These are phyloP conservation scores for Falco biarmicus DNA, from an alignment of 2,797 vertebrate species.

Conservation along the genomic window DNA sequence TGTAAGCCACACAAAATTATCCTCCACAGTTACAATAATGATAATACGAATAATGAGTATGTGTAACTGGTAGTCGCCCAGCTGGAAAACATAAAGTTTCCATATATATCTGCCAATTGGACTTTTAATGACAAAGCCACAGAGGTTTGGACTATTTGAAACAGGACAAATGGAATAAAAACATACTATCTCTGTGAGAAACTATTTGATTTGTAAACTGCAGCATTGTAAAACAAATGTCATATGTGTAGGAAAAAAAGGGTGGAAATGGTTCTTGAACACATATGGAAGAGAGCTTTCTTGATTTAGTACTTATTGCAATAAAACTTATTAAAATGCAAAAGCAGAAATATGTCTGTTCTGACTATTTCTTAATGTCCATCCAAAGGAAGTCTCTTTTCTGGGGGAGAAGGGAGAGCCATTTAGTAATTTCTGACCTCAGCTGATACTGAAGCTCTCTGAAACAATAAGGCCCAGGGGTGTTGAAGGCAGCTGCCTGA, in stretches of 20 bases:
- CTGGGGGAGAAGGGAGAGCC: slow-evolving; percentile 27
- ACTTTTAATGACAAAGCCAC: slow-evolving; percentile 81
- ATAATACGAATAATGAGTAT: slow-evolving; percentile 66
- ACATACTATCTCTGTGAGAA: slow-evolving; percentile 67
- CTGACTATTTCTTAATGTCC: slow-evolving; percentile 68
- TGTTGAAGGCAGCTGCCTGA: slow-evolving; percentile 75
- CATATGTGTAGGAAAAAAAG: slow-evolving; percentile 33
- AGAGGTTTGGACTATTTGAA: slow-evolving; percentile 72
- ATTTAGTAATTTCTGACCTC: slow-evolving; percentile 76
- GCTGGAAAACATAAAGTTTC: slow-evolving; percentile 77
- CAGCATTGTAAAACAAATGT: slow-evolving; percentile 65
- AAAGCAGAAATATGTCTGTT: slow-evolving; percentile 64
- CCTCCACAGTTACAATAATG: slow-evolving; percentile 22
- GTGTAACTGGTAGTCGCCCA: slow-evolving; percentile 73
- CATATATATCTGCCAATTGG: slow-evolving; percentile 70
- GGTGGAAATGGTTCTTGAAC: slow-evolving; percentile 58
- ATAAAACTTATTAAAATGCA: slow-evolving; percentile 71
- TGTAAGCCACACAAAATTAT: slow-evolving; percentile 20
- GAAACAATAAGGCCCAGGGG: slow-evolving; percentile 72
- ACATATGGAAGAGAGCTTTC: slow-evolving; percentile 47
- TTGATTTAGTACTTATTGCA: slow-evolving; percentile 66
- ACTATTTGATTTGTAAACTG: slow-evolving; percentile 73
- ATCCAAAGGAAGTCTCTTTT: slow-evolving; percentile 70
- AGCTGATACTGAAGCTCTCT: slow-evolving; percentile 72
- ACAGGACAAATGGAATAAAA: slow-evolving; percentile 75